Evolutionary conservation across 2,113 vertebrate genomes (phyloP), one percentile per base, ranked within the genome.

Genomic region (Gallinago undulata): DNA sequence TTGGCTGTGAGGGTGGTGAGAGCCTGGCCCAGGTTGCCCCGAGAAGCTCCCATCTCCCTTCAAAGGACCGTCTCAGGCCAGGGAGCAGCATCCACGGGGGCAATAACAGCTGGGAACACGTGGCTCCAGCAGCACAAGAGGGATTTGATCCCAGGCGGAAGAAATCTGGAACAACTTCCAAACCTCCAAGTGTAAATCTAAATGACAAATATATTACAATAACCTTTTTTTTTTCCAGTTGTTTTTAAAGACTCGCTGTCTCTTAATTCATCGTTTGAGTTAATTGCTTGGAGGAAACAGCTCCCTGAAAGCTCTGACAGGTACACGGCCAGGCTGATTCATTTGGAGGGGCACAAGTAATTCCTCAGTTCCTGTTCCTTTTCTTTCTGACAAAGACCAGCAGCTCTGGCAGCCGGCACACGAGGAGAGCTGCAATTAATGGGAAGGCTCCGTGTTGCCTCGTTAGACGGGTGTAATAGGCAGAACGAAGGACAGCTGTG

Each of bases 171-270:
- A 67, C 56, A 68, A 19, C 67, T 37, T 37, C 59, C 72, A 73
- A 80, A 31, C 51, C 91, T 89, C 55, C 84, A 62, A 81, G 83
- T 60, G 59, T 43, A n/a, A 62, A 69, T 33, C 59, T 59, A 74
- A 92, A 73, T 18, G 83, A 92, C 87, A 81, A 94, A 64, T 60
- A 35, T 30, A 80, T 68, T 63, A 63, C 31, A 73, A 51, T 84
- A 81, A 84, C 57, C 25, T 15, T 39, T 62, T 60, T 60, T 59
- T n/a, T 22, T 41, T 41, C 41, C 13, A 8, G n/a, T 87, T 93
- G 83, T 90, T 93, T 35, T 80, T 27, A 68, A 77, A 83, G 92
- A 89, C 79, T 79, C 76, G 10, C n/a, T n/a, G 35, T 72, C 28
- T 76, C 86, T 91, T 76, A 30, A 27, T 68, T 72, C 87, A 27